Evolutionary conservation across 2,888 invertebrate species (phyloP), one percentile per base, ranked within the genome.

Genomic region (Agonopterix subpropinquella): DNA sequence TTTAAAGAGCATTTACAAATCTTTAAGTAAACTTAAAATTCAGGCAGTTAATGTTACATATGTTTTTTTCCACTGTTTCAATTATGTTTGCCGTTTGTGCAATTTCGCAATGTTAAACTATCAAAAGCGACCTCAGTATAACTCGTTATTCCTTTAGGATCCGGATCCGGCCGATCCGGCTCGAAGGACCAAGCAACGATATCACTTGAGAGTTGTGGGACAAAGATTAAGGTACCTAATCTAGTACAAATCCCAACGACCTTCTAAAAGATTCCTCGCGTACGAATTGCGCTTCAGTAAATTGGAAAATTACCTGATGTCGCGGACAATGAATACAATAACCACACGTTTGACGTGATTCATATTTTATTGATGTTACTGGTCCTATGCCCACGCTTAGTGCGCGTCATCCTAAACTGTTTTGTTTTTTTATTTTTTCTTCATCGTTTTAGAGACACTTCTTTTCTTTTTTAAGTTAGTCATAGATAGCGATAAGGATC

Each of bases 321-420:
- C 53, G 10, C 53, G 50, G 43, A 54, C 54, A 53, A 55, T 54
- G 54, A 53, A 53, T 11, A 10, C 48, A 45, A 51, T 47, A 45
- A 54, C 43, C 41, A 36, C 13, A 39, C 35, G 11, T 49, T 36
- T 8, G 28, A 13, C 42, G 39, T 45, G 49, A 49, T 49, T 49
- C 79, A 80, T 64, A 56, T 63, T 51, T 46, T 56, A 67, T 67
- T 65, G 64, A 63, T 64, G 56, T 18, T 15, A 41, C 36, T n/a
- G 56, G 48, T 55, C 61, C 58, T 44, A 41, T 45, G 49, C 77
- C 79, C 64, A 78, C 80, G 73, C 71, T 53, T 69, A 69, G 10
- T 47, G 67, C 64, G 28, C 28, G 60, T 62, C 60, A 50, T 50
- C 28, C 48, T 57, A 47, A 48, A 47, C 48, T 48, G 36, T 53